These are phyloP conservation scores for Phalacrocorax carbo DNA, from an alignment of 2,113 vertebrate genomes.

Conservation along the genomic window DNA sequence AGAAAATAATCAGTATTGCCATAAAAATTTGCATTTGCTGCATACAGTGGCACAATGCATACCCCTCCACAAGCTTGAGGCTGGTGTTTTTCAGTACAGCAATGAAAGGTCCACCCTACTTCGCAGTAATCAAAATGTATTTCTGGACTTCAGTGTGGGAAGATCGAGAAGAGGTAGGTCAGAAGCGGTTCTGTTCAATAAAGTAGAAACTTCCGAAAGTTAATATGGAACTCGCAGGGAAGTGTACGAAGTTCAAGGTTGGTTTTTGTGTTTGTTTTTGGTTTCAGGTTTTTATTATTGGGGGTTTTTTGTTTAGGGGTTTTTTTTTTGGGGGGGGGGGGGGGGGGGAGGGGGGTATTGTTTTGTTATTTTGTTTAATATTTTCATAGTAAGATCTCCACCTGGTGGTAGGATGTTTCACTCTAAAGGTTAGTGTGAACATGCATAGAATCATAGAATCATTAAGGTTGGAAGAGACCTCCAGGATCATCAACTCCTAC, in stretches of 20 bases:
- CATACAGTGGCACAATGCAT: background rate
- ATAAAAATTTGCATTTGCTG: background rate
- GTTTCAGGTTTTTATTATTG: too few relatives aligned
- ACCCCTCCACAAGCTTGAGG: background rate
- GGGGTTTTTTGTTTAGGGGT: too few relatives aligned
- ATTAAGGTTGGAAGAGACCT: too few relatives aligned
- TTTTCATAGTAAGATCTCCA: background rate
- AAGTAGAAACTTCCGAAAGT: background rate
- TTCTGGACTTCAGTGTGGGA: background rate
- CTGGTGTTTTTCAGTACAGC: background rate
- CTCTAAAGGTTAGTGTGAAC: background rate
- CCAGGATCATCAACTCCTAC: too few relatives aligned
- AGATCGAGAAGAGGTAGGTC: background rate
- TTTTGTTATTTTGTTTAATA: background rate
- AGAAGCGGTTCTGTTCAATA: background rate
- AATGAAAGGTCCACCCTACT: background rate
- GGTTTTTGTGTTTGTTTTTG: too few relatives aligned
- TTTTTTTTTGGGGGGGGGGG: too few relatives aligned
- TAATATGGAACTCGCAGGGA: background rate
- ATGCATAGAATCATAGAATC: too few relatives aligned
- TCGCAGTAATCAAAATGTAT: background rate
- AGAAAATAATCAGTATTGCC: background rate
- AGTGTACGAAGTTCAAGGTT: background rate
- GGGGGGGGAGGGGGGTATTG: too few relatives aligned
- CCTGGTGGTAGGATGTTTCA: conserved; percentile 21